phyloP scores from a whole-genome alignment of 2,888 invertebrate species.

The Stenolophus ochropezus region DNA sequence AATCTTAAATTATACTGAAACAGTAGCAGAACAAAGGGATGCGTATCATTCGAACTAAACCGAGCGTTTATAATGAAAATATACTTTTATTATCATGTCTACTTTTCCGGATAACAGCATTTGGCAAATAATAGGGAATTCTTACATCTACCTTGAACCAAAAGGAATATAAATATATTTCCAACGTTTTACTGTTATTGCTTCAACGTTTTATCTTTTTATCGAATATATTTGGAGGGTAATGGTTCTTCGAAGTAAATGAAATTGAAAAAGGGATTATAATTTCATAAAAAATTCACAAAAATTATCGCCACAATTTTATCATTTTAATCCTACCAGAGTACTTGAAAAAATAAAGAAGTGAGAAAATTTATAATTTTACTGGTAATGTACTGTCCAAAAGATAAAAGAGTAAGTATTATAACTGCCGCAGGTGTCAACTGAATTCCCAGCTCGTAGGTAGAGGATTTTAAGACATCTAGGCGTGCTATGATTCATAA shows the following conservation, averaged over 20 bases:
- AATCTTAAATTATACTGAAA: slow-evolving; percentile 38
- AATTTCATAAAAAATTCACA: no score
- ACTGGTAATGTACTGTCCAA: no score
- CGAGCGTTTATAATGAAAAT: slow-evolving; percentile 37
- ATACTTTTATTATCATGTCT: slow-evolving; percentile 40
- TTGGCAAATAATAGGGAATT: slow-evolving; percentile 34
- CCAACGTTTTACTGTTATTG: slow-evolving; percentile 34
- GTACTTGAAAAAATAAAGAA: no score
- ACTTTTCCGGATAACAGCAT: slow-evolving; percentile 37
- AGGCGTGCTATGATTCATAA: no score
- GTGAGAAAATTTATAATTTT: no score
- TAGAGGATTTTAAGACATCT: no score
- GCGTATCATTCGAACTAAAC: slow-evolving; percentile 38
- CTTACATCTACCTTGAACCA: slow-evolving; percentile 17
- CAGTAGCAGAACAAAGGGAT: slow-evolving; percentile 36
- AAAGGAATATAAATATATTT: slow-evolving; percentile 23
- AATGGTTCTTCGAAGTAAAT: not conserved
- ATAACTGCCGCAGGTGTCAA: no score
- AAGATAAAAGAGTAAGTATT: no score
- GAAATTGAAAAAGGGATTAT: not conserved
- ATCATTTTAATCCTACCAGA: no score
- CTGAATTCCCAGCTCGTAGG: no score
- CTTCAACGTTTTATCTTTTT: not conserved
- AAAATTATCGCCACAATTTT: no score
- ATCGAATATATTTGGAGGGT: not conserved